These are phyloP conservation scores for Notamacropus eugenii DNA, from an alignment of 2,797 vertebrate genomes.

Conservation along the genomic window DNA sequence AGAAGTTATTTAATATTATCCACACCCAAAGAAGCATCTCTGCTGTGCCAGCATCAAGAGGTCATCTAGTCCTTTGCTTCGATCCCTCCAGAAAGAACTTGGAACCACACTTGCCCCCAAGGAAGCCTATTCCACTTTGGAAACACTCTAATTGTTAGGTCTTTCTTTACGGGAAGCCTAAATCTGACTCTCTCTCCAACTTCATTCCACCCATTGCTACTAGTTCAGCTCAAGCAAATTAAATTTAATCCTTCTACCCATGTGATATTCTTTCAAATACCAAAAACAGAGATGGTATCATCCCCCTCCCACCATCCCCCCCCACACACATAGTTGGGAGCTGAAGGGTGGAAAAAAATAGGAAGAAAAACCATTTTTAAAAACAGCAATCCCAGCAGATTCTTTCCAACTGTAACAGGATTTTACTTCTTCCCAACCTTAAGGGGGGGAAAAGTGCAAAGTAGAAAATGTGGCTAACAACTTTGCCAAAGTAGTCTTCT, in stretches of 20 bases:
- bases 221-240: not conserved
- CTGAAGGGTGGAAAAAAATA: constrained; percentile 22
- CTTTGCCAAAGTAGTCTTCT: constrained; percentile 20
- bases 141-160: not conserved
- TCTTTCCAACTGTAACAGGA: constrained; percentile 34
- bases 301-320: no score
- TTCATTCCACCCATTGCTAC: not conserved
- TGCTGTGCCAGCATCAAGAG: not conserved
- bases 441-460: constrained; percentile 61
- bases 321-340: not conserved
- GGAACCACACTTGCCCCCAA: not conserved
- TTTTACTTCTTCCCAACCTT: constrained; percentile 60
- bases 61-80: not conserved
- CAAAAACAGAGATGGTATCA: not conserved
- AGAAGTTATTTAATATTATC: not conserved
- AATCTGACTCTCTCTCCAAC: not conserved
- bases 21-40: not conserved
- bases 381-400: constrained; percentile 54
- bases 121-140: not conserved
- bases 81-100: not conserved
- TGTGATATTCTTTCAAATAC: not conserved
- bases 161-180: not conserved
- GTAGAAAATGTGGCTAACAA: constrained; percentile 53
- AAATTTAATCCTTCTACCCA: not conserved
- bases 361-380: constrained; percentile 38